Conservation (phyloP, 2,888 invertebrate genomes). For the Dynastes grantii region DNA sequence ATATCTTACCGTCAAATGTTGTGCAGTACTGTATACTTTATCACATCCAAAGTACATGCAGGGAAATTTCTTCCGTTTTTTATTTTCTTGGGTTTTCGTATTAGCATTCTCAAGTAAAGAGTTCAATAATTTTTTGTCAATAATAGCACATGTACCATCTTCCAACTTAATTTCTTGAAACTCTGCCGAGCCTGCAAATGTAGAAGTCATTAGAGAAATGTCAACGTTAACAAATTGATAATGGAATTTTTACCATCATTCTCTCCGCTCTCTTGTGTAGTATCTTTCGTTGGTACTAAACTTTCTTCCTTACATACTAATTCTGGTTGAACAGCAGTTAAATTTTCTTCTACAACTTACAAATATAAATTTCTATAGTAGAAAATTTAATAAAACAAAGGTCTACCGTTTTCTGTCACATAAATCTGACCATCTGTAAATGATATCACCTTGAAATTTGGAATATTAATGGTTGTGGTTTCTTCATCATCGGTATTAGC, state of each 20-base stretch:
- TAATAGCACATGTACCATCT: conserved; percentile 63
- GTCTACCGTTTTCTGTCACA: conserved; percentile 55
- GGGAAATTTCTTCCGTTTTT: conserved; percentile 66
- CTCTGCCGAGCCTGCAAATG: conserved; percentile 51
- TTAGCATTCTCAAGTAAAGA: conserved; percentile 56
- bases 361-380: neutral
- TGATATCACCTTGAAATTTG: conserved; percentile 58
- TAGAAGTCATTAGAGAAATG: conserved; percentile 14
- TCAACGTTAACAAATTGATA: neutral
- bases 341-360: conserved; percentile 52
- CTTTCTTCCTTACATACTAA: conserved; percentile 48
- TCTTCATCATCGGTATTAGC: conserved; percentile 47
- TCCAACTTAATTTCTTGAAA: conserved; percentile 62
- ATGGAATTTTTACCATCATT: conserved; percentile 27
- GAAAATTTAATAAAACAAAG: neutral
- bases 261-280: conserved; percentile 44
- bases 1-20: conserved; percentile 71
- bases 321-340: conserved; percentile 52
- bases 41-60: conserved; percentile 71
- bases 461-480: conserved; percentile 62
- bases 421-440: conserved; percentile 59
- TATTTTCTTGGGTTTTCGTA: conserved; percentile 44
- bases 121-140: conserved; percentile 59
- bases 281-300: conserved; percentile 39
- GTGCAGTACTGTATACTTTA: conserved; percentile 71